These are phyloP conservation scores for Mormyrus proboscirostris DNA, from an alignment of 2,797 vertebrate species.

Conservation along the genomic window DNA sequence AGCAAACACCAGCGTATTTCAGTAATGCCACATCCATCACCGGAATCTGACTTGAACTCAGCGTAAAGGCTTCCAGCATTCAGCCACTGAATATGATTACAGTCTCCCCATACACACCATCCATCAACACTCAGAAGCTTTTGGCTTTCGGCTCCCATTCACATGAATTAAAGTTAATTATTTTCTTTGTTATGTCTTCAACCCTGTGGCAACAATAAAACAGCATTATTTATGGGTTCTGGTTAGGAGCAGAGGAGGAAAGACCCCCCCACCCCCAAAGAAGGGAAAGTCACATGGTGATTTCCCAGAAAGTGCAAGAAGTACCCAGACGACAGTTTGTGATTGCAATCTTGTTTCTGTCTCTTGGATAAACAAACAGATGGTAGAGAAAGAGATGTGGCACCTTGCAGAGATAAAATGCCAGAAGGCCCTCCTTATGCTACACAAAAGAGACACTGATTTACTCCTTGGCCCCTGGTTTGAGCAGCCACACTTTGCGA, in stretches of 20 bases:
- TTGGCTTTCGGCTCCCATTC: background rate
- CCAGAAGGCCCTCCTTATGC: background rate
- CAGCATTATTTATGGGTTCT: background rate
- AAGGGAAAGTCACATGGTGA: background rate
- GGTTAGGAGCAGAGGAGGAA: background rate
- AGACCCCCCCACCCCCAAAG: background rate
- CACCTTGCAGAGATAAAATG: background rate
- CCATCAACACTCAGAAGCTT: background rate
- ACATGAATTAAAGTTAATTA: background rate
- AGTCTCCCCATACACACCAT: background rate
- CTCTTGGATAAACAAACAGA: constrained; percentile 4
- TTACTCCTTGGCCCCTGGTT: background rate
- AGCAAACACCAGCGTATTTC: background rate
- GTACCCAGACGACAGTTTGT: background rate
- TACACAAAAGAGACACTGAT: background rate
- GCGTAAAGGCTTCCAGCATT: background rate
- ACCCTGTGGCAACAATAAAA: background rate
- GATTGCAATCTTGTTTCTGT: background rate
- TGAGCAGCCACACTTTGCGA: background rate
- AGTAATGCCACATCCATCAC: background rate
- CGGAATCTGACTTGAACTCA: background rate
- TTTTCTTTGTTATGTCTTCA: background rate
- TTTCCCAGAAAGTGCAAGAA: constrained; percentile 2
- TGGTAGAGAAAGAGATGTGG: background rate
- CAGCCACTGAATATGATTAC: background rate